These are phyloP conservation scores for Epistrophe grossulariae DNA, from an alignment of 2,888 invertebrate species.

Conservation along the genomic window DNA sequence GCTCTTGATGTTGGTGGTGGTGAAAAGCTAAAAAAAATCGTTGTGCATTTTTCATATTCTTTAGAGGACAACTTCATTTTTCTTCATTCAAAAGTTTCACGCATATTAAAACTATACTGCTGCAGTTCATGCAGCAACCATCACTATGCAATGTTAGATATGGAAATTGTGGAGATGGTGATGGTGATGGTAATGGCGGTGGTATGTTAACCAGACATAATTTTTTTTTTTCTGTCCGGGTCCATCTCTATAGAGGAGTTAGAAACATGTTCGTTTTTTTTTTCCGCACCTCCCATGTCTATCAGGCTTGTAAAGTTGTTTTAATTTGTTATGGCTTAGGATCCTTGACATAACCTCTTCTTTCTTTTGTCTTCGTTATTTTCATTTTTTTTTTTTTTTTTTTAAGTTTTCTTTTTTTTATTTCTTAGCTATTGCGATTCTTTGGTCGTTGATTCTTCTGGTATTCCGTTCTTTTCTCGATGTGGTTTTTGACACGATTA, in stretches of 20 bases:
- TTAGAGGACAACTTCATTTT: constrained; percentile 74
- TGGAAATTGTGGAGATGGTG: constrained; percentile 22
- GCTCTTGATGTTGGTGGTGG: constrained; percentile 27
- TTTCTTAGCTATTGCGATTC: constrained; percentile 37
- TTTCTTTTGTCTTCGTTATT: constrained; percentile 18
- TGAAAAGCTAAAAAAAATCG: constrained; percentile 70
- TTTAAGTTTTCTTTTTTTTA: constrained; percentile 15
- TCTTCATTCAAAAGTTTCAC: constrained; percentile 75
- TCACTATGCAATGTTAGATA: constrained; percentile 8
- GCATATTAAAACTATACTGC: constrained; percentile 75
- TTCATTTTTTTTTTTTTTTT: background rate
- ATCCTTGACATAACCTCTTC: constrained; percentile 66
- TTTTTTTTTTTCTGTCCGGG: constrained; percentile 8
- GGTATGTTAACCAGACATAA: constrained; percentile 53
- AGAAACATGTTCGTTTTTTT: constrained; percentile 45
- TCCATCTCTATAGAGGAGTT: constrained; percentile 31
- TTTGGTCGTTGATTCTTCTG: constrained; percentile 50
- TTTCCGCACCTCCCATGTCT: constrained; percentile 60
- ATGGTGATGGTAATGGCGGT: constrained; percentile 35
- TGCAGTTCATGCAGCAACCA: constrained; percentile 40
- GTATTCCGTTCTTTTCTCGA: constrained; percentile 36
- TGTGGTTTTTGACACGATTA: constrained; percentile 35
- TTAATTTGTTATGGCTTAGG: constrained; percentile 75
- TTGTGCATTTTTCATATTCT: constrained; percentile 74
- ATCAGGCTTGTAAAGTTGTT: constrained; percentile 76